Conservation (phyloP, 2,797 vertebrate genomes). For the Galagoides demidoff region DNA sequence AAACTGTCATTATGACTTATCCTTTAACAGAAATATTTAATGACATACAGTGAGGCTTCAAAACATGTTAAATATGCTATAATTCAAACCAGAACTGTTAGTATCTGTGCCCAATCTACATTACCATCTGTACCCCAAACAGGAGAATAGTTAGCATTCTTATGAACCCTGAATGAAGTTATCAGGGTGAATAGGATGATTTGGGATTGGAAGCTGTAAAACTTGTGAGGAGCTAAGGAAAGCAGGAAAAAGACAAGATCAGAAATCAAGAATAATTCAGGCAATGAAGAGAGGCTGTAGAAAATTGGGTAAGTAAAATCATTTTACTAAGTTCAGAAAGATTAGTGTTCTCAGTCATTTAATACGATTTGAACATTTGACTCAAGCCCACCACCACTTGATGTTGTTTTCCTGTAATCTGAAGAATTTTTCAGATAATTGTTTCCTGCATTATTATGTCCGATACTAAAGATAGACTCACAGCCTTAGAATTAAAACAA, state of each 20-base stretch:
- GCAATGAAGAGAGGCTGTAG: neutral
- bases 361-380: neutral
- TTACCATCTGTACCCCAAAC: neutral
- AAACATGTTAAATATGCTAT: neutral
- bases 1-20: neutral
- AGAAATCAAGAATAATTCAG: neutral
- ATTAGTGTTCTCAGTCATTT: neutral
- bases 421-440: conserved; percentile 63
- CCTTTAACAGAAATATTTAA: neutral
- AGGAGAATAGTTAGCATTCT: neutral
- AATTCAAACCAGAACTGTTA: neutral
- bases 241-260: neutral
- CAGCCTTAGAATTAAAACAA: conserved; percentile 69
- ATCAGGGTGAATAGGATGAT: neutral
- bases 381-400: neutral
- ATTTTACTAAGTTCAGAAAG: neutral
- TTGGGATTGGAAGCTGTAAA: neutral
- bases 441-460: conserved; percentile 63
- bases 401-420: conserved; percentile 22
- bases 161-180: neutral
- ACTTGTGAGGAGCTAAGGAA: neutral
- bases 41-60: neutral
- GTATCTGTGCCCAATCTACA: neutral
- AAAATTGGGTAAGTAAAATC: neutral
- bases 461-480: conserved; percentile 68